Evolutionary conservation across 2,888 invertebrate species (phyloP).

Genomic region (Cantharis rustica): DNA sequence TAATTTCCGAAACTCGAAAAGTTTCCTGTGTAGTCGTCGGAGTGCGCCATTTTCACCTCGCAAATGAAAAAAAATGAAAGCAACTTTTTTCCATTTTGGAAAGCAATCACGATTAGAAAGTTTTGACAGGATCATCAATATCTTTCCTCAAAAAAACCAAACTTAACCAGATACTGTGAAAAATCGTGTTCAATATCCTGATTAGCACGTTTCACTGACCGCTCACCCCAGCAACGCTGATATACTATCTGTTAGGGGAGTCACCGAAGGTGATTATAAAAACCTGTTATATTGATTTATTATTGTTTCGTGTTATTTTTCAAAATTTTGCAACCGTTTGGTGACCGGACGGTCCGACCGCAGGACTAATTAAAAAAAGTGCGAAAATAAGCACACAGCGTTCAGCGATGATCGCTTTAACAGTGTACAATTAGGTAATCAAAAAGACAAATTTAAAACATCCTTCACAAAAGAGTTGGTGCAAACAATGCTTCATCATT

Average conservation of each 20-base stretch:
- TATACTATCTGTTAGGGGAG: not conserved
- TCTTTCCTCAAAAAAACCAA: not conserved
- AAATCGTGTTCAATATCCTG: not conserved
- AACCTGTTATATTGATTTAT: not conserved
- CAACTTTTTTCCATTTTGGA: not conserved
- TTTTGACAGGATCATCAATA: not conserved
- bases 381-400: not conserved
- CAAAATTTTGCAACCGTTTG: not conserved
- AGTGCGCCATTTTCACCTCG: not conserved
- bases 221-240: not conserved
- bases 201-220: not conserved
- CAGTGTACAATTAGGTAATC: not conserved
- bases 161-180: not conserved
- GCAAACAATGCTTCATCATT: conserved; percentile 17
- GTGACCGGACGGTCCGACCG: not conserved
- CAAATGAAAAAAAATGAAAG: not conserved
- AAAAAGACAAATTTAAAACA: not conserved
- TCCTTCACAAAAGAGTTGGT: conserved; percentile 6
- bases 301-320: not conserved
- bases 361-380: not conserved
- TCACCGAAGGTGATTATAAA: not conserved
- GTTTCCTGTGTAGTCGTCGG: not conserved
- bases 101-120: not conserved
- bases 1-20: not conserved
- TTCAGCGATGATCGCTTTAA: not conserved